Conservation (phyloP, 2,888 invertebrate genomes). For the Diaprepes abbreviatus region DNA sequence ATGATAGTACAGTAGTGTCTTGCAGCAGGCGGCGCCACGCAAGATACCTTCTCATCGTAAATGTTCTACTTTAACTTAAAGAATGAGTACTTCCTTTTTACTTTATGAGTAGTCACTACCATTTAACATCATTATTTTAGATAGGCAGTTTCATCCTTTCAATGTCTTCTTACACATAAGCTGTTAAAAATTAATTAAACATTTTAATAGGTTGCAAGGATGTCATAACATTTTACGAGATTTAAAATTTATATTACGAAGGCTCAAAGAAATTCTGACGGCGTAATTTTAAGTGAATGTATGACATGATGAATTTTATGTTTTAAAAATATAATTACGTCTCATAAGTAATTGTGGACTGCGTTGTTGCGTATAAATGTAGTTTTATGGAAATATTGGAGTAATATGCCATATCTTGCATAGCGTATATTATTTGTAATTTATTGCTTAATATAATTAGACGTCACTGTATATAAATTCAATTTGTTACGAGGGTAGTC, state of each 20-base stretch:
- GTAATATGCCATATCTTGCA: not conserved
- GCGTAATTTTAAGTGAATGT: constrained; percentile 19
- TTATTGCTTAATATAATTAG: too few relatives aligned
- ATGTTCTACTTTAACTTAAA: too few relatives aligned
- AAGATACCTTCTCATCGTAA: too few relatives aligned
- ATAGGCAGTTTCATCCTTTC: not conserved
- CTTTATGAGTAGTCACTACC: too few relatives aligned
- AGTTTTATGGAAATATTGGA: constrained; percentile 4
- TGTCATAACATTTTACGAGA: constrained; percentile 11
- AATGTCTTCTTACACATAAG: not conserved
- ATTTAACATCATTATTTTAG: too few relatives aligned
- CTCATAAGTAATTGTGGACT: constrained; percentile 11
- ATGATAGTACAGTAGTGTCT: too few relatives aligned
- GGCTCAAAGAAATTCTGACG: constrained; percentile 8
- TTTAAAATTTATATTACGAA: constrained; percentile 10
- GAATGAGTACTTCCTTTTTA: too few relatives aligned
- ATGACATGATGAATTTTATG: constrained; percentile 16
- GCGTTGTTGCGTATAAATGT: constrained; percentile 9
- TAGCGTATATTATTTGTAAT: not conserved
- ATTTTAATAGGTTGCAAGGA: not conserved
- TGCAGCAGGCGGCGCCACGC: too few relatives aligned
- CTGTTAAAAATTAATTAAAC: constrained; percentile 15
- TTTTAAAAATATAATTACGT: constrained; percentile 19
- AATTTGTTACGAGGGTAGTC: too few relatives aligned
- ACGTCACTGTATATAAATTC: too few relatives aligned